phyloP scores from a whole-genome alignment of 2,888 invertebrate genomes.

The Lasius fuliginosus region DNA sequence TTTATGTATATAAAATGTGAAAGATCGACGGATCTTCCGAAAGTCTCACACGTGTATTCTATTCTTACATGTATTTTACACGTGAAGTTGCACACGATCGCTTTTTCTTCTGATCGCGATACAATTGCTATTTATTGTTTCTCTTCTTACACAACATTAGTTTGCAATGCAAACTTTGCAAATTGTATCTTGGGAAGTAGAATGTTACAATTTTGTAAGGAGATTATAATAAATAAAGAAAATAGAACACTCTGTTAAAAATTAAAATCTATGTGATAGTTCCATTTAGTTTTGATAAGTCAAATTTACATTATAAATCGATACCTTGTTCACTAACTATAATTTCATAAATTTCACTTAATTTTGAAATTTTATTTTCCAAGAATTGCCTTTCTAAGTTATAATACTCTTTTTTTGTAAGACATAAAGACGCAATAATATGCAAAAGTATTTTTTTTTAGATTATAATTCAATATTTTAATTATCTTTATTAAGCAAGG shows the following conservation, averaged over 20 bases:
- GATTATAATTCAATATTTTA: not conserved
- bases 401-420: not conserved
- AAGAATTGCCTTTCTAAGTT: not conserved
- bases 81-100: conserved; percentile 36
- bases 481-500: conserved; percentile 4
- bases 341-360: not conserved
- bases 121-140: conserved; percentile 22
- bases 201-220: not conserved
- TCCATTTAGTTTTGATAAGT: not conserved
- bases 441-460: not conserved
- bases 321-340: not conserved
- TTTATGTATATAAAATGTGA: not conserved
- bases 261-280: not conserved
- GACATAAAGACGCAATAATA: not conserved
- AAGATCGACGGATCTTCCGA: not conserved
- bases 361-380: not conserved
- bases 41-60: conserved; percentile 14
- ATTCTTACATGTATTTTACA: not conserved
- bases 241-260: not conserved
- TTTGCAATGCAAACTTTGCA: too few relatives aligned
- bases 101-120: conserved; percentile 25
- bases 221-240: not conserved
- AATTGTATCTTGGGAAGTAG: not conserved
- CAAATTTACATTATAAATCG: not conserved
- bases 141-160: not conserved